A percentile compares a stretch with the other conserved stretches of the same genome.
Conservation (phyloP, 2,797 vertebrate genomes). For the Neomorphus geoffroyi region DNA sequence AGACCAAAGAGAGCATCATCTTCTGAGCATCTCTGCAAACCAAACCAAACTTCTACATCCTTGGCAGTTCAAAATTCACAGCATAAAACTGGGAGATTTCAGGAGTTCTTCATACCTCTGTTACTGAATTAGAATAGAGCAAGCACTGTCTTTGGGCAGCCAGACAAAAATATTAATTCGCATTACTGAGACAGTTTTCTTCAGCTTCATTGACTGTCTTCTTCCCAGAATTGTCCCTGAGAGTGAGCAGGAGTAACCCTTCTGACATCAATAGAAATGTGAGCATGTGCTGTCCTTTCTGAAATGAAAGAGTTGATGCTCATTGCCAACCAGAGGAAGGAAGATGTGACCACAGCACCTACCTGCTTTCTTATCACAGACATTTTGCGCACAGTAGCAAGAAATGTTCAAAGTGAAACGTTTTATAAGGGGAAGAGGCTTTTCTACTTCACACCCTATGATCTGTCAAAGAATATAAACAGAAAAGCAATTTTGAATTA, state of each 20-base stretch:
- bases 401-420: not conserved
- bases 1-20: conserved; percentile 27
- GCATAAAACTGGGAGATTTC: not conserved
- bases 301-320: not conserved
- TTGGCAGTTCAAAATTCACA: not conserved
- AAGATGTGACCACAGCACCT: not conserved
- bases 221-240: not conserved
- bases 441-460: not conserved
- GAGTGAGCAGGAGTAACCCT: not conserved
- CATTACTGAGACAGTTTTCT: not conserved
- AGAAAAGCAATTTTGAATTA: not conserved
- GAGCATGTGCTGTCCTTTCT: not conserved
- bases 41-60: not conserved
- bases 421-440: not conserved
- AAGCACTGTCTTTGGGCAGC: not conserved
- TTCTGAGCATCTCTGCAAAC: not conserved
- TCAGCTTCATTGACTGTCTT: not conserved
- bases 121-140: not conserved
- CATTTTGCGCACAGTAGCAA: not conserved
- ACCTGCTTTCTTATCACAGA: not conserved
- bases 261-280: not conserved
- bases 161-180: not conserved
- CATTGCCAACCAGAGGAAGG: not conserved
- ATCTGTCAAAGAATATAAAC: not conserved
- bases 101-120: not conserved